Percentiles rank a stretch among this genome's conserved stretches.
Conservation (phyloP, 1,140 invertebrate species). For the Rhopalosiphum maidis region DNA sequence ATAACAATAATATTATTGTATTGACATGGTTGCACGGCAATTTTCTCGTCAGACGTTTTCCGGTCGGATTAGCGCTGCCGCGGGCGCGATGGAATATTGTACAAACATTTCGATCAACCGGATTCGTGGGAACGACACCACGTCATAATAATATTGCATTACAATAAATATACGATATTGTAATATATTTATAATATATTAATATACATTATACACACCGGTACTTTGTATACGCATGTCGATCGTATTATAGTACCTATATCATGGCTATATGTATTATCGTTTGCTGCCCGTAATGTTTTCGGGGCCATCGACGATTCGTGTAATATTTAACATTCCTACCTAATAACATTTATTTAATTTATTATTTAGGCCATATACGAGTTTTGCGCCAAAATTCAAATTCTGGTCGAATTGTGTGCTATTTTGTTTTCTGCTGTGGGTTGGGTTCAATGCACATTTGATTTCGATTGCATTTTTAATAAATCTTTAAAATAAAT, state of each 20-base stretch:
- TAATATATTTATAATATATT: background rate
- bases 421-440: too few species aligned
- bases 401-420: background rate
- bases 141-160: background rate
- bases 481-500: background rate
- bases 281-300: background rate
- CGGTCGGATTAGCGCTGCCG: background rate
- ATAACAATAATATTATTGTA: conserved; percentile 14
- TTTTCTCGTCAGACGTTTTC: conserved; percentile 29
- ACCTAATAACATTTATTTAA: background rate
- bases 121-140: background rate
- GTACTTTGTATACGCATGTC: background rate
- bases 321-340: background rate
- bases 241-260: background rate
- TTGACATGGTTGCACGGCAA: conserved; percentile 29
- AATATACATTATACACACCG: background rate
- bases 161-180: background rate
- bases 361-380: background rate
- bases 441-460: too few species aligned
- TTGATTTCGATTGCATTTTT: background rate
- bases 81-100: background rate
- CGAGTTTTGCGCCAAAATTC: background rate
- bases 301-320: background rate
- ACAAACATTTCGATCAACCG: background rate
- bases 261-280: background rate